Percentiles rank a stretch among this genome's conserved stretches.
Evolutionary conservation across 2,113 vertebrate genomes (phyloP).

Genomic region (Callaeas wilsoni): DNA sequence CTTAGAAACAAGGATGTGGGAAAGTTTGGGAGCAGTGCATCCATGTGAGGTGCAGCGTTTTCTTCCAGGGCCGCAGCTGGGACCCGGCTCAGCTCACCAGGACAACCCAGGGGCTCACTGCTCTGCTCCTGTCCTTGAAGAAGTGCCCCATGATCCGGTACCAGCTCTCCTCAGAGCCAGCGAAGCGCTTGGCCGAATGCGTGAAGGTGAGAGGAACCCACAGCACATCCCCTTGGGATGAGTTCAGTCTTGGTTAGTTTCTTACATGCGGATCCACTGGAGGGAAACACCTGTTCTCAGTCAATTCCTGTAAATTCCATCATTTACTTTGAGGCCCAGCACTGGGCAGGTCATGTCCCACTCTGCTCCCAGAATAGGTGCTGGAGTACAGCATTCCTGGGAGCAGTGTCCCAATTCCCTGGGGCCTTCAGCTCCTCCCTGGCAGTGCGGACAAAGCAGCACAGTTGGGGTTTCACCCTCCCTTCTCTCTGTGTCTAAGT

Average conservation of each 20-base stretch:
- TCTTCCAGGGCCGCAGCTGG: constrained; percentile 85
- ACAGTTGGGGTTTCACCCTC: background rate
- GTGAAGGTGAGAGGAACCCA: constrained; percentile 78
- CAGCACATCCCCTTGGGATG: background rate
- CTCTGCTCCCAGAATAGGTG: background rate
- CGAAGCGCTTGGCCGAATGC: constrained; percentile 86
- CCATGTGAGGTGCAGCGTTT: background rate
- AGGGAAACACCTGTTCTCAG: background rate
- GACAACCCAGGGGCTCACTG: constrained; percentile 90
- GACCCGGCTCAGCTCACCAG: constrained; percentile 80
- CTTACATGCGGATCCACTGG: too few species aligned
- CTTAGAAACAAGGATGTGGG: background rate
- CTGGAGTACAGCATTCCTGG: background rate
- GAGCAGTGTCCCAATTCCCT: background rate
- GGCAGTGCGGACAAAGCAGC: background rate
- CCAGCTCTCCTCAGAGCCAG: constrained; percentile 89
- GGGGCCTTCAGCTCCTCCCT: background rate
- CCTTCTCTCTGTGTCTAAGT: background rate
- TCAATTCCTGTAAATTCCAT: background rate
- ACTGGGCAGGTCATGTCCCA: accelerated
- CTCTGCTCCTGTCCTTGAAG: constrained; percentile 91
- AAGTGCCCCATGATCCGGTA: constrained; percentile 98
- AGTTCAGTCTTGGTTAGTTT: background rate
- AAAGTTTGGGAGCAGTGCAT: accelerated
- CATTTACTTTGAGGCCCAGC: accelerated